These are phyloP conservation scores for Drosophila longiperda DNA, from an alignment of 2,888 invertebrate genomes.

Conservation along the genomic window DNA sequence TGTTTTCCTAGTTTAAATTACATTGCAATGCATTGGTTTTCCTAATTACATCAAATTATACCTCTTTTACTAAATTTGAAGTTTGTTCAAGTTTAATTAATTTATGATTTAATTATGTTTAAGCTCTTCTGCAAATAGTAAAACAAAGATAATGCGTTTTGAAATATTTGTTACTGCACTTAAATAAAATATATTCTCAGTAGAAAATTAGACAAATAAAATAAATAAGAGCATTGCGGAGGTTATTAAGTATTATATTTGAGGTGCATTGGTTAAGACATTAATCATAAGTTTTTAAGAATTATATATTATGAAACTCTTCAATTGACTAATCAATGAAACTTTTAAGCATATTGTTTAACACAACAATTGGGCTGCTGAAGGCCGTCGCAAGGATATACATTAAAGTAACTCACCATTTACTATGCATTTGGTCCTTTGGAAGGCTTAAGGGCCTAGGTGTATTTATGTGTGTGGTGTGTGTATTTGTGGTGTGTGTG, in stretches of 20 bases:
- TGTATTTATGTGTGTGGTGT: not conserved
- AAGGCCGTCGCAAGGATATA: conserved; percentile 8
- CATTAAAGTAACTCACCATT: conserved; percentile 26
- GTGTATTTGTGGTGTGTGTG: conserved; percentile 1
- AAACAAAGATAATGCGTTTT: too few relatives aligned
- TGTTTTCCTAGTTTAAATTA: not conserved
- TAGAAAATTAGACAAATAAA: too few relatives aligned
- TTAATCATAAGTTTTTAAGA: too few relatives aligned
- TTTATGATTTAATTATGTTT: not conserved
- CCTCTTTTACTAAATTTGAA: not conserved
- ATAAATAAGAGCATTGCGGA: too few relatives aligned
- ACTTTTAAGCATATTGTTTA: conserved; percentile 7
- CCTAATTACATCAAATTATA: not conserved
- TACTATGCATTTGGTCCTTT: conserved; percentile 2
- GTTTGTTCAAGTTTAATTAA: not conserved
- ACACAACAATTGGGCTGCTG: conserved; percentile 4
- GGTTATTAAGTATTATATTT: too few relatives aligned
- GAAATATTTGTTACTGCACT: too few relatives aligned
- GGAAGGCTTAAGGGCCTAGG: not conserved
- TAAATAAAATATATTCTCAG: too few relatives aligned
- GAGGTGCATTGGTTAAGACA: too few relatives aligned
- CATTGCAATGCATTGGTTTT: not conserved
- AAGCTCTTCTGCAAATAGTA: too few relatives aligned
- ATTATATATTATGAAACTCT: not conserved
- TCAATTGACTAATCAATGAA: not conserved